Percentiles rank a stretch among this genome's conserved stretches.
These are phyloP conservation scores for Chrosomus eos DNA, from an alignment of 2,797 vertebrate species.

Conservation along the genomic window DNA sequence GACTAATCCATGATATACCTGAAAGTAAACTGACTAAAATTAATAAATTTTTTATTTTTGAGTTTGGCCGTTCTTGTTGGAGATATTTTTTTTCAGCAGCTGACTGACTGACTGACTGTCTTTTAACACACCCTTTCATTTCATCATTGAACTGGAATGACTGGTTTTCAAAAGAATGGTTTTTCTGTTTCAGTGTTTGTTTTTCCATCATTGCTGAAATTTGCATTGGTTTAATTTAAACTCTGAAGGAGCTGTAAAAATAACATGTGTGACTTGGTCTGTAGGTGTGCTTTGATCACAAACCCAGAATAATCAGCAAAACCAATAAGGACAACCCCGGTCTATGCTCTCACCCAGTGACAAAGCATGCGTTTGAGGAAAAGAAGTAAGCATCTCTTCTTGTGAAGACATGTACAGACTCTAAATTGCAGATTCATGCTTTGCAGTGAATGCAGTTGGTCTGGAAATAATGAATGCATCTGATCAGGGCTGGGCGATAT, in stretches of 20 bases:
- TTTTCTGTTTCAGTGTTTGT: constrained; percentile 22
- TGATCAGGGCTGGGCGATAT: not conserved
- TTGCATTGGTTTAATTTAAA: constrained; percentile 41
- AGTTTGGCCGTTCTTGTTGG: not conserved
- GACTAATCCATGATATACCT: not conserved
- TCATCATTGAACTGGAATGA: constrained; percentile 18
- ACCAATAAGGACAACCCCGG: constrained; percentile 90
- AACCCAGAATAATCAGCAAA: constrained; percentile 99
- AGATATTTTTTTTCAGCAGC: not conserved
- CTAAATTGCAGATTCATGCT: constrained; percentile 9
- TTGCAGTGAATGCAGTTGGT: not conserved
- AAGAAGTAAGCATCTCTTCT: constrained; percentile 85
- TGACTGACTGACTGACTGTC: not conserved
- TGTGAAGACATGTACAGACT: not conserved
- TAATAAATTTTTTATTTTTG: not conserved
- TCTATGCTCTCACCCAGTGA: constrained; percentile 94
- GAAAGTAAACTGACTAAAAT: not conserved
- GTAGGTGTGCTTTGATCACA: constrained; percentile 99
- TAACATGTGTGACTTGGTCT: constrained; percentile 53
- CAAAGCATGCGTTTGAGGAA: constrained; percentile 92
- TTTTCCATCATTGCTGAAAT: not conserved
- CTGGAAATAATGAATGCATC: not conserved
- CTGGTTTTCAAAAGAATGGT: not conserved
- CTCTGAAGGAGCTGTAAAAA: constrained; percentile 62
- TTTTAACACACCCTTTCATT: not conserved